Base-by-base conservation (phyloP, 2,113 vertebrate species). In the Euleptes europaea region DNA sequence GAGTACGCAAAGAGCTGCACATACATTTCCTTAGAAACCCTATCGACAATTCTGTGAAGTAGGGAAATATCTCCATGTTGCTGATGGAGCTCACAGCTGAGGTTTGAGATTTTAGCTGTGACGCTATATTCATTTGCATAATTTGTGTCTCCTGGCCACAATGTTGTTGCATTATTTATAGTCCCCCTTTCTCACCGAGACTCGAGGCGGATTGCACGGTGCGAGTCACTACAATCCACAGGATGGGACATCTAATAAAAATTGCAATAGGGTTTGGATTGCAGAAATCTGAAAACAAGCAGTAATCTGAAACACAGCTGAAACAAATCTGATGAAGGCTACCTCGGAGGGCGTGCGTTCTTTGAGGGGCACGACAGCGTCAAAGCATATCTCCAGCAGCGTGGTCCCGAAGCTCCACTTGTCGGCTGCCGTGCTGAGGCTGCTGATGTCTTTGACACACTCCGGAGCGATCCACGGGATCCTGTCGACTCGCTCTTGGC, bases 401-500 rank as follows among this genome's bases (percentile, higher is more conserved):
- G 98, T 98, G 33, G 96, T 96, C 0, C 98, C 98, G 8, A 99
- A 99, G 84, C 98, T 97, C 98, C 98, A 99, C 73, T 98, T 98
- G 90, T 99, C 98, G 0, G 96, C 96, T 0, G 97, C 95, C 0
- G 91, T 93, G 60, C 95, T 94, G 13, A 97, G 94, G 72, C 78
- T 93, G 4, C 89, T 69, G 1, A 92, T 91, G 0, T 94, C 94
- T 0, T 95, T 90, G 3, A 99, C 80, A 17, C 97, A 98, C 70
- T 99, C 98, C 0, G 98, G 98, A 2, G 98, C 98, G 1, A 97
- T 98, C 98, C 98, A 99, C 1, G 98, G 98, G 40, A 99, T 98
- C 0, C 98, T 95, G 5, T 99, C 98, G 57, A 98, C 96, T 0
- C 98, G 97, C 83, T 99, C 98, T 99, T 86, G 1, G 54, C 69